Evolutionary conservation across 2,113 vertebrate species (phyloP), one percentile per base, ranked within the genome.

Genomic region (Aleadryas rufinucha): DNA sequence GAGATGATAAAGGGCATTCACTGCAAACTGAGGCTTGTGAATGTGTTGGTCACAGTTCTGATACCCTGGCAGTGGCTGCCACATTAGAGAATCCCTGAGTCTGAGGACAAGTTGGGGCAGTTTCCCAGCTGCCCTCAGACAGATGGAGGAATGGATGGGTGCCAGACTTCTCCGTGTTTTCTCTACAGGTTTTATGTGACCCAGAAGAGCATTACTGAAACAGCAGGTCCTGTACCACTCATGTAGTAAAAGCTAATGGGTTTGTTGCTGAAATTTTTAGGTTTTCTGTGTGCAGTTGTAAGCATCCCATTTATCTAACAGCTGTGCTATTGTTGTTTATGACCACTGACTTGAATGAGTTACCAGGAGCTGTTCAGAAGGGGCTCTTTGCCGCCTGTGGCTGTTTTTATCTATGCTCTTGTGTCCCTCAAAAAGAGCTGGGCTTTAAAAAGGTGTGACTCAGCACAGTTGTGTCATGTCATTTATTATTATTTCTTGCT

Each of bases 301-400:
- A 92, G 95, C 76, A 84, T 84, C 56, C 76, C 76, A 71, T 90
- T 93, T 96, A 89, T 95, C 79, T 87, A 77, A 95, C 94, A 96
- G 95, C 95, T 97, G 96, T 86, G 82, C 95, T 90, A 42, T 93
- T 94, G 92, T 93, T 95, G 89, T 93, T 90, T 92, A 84, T 81
- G 95, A 80, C 90, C 68, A 49, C 63, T 86, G 86, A 87, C 93
- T 93, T 95, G 83, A 96, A 95, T 84, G 89, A 90, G 86, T 89
- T 93, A 96, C 83, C 94, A 92, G 86, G 64, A 95, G 64, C 71
- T 81, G 72, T 70, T 92, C 89, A 92, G 86, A 92, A 81, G 72
- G 86, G 64, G 49, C 72, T 93, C 77, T 96, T 70, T 90, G 83
- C 64, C 0, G 4, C 52, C 56, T 66, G 9, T 78, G 64, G 47